Percentiles rank a stretch among this genome's conserved stretches.
Evolutionary conservation across 2,888 invertebrate genomes (phyloP).

Genomic region (Cordylochernes scorpioides): DNA sequence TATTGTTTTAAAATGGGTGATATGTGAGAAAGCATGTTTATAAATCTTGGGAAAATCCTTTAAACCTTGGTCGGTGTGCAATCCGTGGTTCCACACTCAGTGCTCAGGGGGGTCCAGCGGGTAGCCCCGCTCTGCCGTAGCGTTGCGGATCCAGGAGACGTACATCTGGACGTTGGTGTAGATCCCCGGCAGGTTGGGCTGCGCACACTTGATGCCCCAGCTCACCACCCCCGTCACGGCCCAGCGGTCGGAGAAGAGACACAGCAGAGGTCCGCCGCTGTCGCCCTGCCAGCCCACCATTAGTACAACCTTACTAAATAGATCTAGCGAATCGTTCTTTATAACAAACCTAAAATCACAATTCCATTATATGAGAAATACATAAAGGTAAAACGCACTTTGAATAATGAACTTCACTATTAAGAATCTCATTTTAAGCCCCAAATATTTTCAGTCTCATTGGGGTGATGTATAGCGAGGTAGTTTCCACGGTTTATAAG

Average conservation of each 20-base stretch:
- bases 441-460: background rate
- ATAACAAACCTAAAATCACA: no score
- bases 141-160: conserved; percentile 13
- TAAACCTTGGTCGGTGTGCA: no score
- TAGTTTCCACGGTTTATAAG: no score
- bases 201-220: conserved; percentile 16
- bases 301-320: background rate
- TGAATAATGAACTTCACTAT: background rate
- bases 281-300: conserved; percentile 15
- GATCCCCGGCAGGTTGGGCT: conserved; percentile 15
- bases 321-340: background rate
- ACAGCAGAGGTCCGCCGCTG: conserved; percentile 15
- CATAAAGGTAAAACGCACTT: no score
- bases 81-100: no score
- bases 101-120: no score
- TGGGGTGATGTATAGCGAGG: background rate
- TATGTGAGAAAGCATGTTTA: no score
- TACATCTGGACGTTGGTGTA: conserved; percentile 15
- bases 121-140: conserved; percentile 9
- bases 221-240: conserved; percentile 15
- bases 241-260: conserved; percentile 12
- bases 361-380: no score
- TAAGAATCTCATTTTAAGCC: background rate
- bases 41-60: no score
- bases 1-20: no score